A percentile compares a stretch with the other conserved stretches of the same genome.
These are phyloP conservation scores for Pseudoatta argentina DNA, from an alignment of 1,140 invertebrate genomes.

Conservation along the genomic window DNA sequence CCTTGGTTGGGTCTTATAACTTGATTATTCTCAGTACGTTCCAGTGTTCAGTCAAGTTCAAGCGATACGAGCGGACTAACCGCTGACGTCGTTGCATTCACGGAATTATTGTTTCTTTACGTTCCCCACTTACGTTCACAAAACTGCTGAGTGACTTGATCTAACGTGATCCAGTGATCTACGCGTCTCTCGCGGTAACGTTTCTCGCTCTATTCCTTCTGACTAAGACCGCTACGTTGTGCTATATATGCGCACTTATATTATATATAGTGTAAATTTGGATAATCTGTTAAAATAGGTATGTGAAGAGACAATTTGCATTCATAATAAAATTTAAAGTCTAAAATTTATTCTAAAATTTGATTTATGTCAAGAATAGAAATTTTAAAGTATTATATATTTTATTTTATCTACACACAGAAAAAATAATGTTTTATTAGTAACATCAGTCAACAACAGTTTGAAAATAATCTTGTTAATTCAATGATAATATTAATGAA, in stretches of 20 bases:
- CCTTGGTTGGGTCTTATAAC: constrained; percentile 45
- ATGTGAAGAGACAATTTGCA: background rate
- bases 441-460: no score
- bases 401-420: background rate
- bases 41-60: constrained; percentile 63
- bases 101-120: background rate
- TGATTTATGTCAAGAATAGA: background rate
- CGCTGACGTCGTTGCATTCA: background rate
- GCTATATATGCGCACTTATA: background rate
- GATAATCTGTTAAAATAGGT: constrained; percentile 10
- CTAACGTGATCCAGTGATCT: constrained; percentile 31
- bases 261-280: constrained; percentile 5
- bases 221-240: background rate
- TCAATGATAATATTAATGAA: no score
- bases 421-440: no score
- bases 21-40: background rate
- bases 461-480: background rate
- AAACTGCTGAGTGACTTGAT: constrained; percentile 26
- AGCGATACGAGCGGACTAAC: constrained; percentile 51
- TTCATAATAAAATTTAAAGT: background rate
- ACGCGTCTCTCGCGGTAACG: constrained; percentile 29
- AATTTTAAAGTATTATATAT: background rate
- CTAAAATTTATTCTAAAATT: no score
- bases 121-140: background rate
- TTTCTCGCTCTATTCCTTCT: background rate